phyloP scores from a whole-genome alignment of 2,797 vertebrate species.

The Hypotaenidia philippensis region DNA sequence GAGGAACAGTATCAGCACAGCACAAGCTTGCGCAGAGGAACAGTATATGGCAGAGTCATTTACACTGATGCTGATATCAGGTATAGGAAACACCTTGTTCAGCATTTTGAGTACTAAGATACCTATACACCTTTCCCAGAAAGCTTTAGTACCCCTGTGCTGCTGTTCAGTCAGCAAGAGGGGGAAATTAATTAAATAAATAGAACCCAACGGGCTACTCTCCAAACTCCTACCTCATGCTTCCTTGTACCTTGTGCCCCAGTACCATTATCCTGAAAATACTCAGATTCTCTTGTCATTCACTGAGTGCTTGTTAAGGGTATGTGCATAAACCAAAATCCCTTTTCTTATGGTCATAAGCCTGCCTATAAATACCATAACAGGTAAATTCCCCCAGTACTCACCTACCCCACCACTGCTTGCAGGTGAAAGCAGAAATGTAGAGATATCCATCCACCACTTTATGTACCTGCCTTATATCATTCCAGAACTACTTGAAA shows the following conservation, averaged over 20 bases:
- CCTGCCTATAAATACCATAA: not conserved
- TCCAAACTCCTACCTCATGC: not conserved
- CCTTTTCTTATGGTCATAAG: not conserved
- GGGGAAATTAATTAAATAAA: too few relatives aligned
- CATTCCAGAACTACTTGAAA: not conserved
- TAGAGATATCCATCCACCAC: accelerated
- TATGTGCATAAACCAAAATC: not conserved
- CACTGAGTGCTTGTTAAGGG: not conserved
- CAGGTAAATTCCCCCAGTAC: not conserved
- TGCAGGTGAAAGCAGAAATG: not conserved
- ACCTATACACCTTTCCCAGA: not conserved
- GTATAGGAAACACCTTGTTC: not conserved
- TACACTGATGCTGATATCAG: not conserved
- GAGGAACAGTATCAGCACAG: not conserved
- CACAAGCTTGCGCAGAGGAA: accelerated
- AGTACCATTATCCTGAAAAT: not conserved
- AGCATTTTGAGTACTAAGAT: slow-evolving; percentile 11
- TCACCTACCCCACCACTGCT: not conserved
- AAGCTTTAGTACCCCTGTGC: not conserved
- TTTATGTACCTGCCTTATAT: not conserved
- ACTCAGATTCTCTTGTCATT: not conserved
- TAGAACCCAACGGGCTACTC: not conserved
- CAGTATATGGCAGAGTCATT: not conserved
- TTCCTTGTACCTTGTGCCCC: not conserved
- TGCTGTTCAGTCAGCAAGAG: not conserved